Evolutionary conservation across 2,797 vertebrate genomes (phyloP), one percentile per base, ranked within the genome.

Genomic region (Sitta carolinensis): DNA sequence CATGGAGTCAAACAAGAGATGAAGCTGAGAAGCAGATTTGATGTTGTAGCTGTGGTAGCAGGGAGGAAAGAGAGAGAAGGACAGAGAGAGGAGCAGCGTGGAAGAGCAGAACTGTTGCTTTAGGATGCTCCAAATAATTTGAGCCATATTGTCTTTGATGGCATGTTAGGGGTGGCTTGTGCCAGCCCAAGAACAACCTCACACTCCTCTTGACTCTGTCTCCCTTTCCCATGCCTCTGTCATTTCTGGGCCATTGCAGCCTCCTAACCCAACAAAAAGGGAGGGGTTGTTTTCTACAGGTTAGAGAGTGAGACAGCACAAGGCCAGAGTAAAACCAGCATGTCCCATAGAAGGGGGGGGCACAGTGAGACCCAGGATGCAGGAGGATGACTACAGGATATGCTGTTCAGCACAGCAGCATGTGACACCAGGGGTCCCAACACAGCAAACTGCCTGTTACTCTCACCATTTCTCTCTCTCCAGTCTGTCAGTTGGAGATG

Each of bases 281-380:
- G 4, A 14, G 27, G 27, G 30, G 7, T 10, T 61, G 12, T 58
- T 91, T 70, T 30, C 40, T 45, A 5, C 11, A 32, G 18, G 29
- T 57, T n/a, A 61, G 23, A 66, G 30, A 34, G 14, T 7, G 42
- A 92, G 32, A 32, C 7, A 51, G 18, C 23, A 27, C 21, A 48
- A 77, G 25, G 21, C 34, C 42, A 32, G 64, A 76, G 32, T 30
- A 45, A 81, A 91, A 77, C 4, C 43, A 36, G 10, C 1, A 1
- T 7, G 20, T 22, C 29, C 14, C 18, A 7, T 15, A 29, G 70
- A 45, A 54, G 26, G 50, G 11, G 7, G 13, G 10, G 42, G 17
- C 20, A 20, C 0, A 0, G 29, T 1, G 1, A 57, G 21, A 38
- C 18, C 34, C 32, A 48, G 32, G 14, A 50, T 4, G 6, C 16